A percentile compares a stretch with the other conserved stretches of the same genome.
These are phyloP conservation scores for Drosophila neotestacea DNA, from an alignment of 2,888 invertebrate species.

Conservation along the genomic window DNA sequence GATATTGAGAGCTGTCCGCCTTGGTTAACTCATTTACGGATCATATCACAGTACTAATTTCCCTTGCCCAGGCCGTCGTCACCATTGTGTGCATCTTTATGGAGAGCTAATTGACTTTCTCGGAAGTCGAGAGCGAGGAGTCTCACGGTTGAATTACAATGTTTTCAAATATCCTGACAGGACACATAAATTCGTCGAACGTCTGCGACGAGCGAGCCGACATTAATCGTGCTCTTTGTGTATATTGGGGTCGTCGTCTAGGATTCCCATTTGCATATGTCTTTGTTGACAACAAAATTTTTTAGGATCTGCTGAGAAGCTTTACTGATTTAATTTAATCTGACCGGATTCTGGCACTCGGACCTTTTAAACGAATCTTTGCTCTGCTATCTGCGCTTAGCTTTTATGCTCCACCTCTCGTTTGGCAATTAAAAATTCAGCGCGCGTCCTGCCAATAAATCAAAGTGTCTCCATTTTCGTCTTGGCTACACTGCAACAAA, in stretches of 20 bases:
- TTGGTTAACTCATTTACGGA: conserved; percentile 60
- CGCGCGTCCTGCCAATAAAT: conserved; percentile 75
- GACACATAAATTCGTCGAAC: conserved; percentile 71
- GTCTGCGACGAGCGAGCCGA: neutral
- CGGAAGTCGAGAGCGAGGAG: conserved; percentile 51
- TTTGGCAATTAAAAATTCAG: conserved; percentile 71
- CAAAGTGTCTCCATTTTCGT: conserved; percentile 66
- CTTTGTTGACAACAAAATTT: neutral
- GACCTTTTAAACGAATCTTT: conserved; percentile 8
- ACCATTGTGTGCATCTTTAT: conserved; percentile 52
- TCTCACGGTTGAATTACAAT: conserved; percentile 75
- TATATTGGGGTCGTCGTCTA: conserved; percentile 4
- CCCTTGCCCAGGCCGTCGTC: conserved; percentile 5
- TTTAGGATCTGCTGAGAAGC: conserved; percentile 27
- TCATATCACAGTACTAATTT: conserved; percentile 38
- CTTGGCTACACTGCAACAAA: conserved; percentile 62
- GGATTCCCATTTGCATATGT: conserved; percentile 55
- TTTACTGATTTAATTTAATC: conserved; percentile 60
- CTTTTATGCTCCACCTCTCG: conserved; percentile 6
- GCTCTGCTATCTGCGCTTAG: neutral
- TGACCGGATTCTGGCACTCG: conserved; percentile 33
- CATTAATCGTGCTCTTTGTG: conserved; percentile 15
- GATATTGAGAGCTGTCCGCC: conserved; percentile 43
- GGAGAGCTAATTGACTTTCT: conserved; percentile 78
- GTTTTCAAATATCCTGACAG: conserved; percentile 82